These are phyloP conservation scores for Sinelater perroti DNA, from an alignment of 2,888 invertebrate species.

Conservation along the genomic window DNA sequence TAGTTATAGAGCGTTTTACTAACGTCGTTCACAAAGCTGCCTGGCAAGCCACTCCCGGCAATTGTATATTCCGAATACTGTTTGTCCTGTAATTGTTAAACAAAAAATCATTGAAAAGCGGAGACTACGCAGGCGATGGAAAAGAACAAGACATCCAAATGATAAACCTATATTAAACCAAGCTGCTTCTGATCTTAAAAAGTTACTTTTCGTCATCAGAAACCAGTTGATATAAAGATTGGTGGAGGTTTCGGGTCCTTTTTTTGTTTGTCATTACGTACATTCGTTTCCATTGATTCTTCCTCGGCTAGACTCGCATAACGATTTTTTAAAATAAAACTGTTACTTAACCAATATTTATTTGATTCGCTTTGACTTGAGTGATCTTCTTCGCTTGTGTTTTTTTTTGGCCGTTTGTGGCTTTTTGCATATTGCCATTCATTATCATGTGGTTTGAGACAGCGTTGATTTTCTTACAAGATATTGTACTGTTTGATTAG, in stretches of 20 bases:
- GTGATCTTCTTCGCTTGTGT: slow-evolving; percentile 6
- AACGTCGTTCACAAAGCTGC: too few species aligned
- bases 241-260: slow-evolving; percentile 12
- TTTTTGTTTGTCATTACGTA: slow-evolving; percentile 7
- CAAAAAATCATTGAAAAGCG: too few species aligned
- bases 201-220: too few species aligned
- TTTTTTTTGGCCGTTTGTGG: slow-evolving; percentile 17
- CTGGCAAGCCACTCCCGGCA: neutral
- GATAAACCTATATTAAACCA: too few species aligned
- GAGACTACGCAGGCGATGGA: too few species aligned
- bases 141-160: too few species aligned
- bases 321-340: slow-evolving; percentile 12
- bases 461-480: slow-evolving; percentile 6
- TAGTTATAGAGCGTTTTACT: too few species aligned
- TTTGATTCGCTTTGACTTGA: slow-evolving; percentile 17
- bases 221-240: too few species aligned
- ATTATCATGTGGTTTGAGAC: slow-evolving; percentile 7
- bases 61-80: too few species aligned
- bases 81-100: too few species aligned
- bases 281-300: slow-evolving; percentile 15
- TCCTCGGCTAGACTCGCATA: slow-evolving; percentile 5
- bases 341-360: too few species aligned
- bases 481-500: slow-evolving; percentile 8
- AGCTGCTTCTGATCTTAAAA: too few species aligned
- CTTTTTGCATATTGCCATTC: slow-evolving; percentile 16